phyloP scores from a whole-genome alignment of 2,888 invertebrate genomes.

The Muscina levida region DNA sequence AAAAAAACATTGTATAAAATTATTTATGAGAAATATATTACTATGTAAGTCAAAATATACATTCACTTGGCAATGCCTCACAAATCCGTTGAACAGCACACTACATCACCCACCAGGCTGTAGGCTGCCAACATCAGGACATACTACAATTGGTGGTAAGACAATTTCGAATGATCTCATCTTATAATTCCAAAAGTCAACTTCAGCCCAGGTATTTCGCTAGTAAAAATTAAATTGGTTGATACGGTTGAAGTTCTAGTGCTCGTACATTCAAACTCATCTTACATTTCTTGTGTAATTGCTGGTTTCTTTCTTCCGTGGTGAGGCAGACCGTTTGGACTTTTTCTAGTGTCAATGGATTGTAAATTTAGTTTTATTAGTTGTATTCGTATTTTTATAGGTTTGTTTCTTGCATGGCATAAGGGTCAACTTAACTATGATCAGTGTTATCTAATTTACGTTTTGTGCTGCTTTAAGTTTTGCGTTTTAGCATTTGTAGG shows the following conservation, averaged over 20 bases:
- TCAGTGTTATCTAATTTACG: constrained; percentile 62
- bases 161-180: constrained; percentile 63
- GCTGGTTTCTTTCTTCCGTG: constrained; percentile 18
- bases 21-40: no score
- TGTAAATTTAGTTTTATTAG: constrained; percentile 61
- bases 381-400: constrained; percentile 19
- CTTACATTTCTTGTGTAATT: constrained; percentile 53
- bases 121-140: constrained; percentile 19
- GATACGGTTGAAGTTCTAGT: neutral
- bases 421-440: constrained; percentile 64
- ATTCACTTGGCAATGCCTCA: no score
- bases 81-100: no score
- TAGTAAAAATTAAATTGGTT: constrained; percentile 33
- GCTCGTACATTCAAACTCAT: neutral
- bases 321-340: neutral
- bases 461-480: constrained; percentile 35
- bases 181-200: constrained; percentile 62
- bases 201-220: constrained; percentile 56
- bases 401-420: constrained; percentile 19
- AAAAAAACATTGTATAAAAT: no score
- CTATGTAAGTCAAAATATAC: no score
- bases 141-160: constrained; percentile 15
- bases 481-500: constrained; percentile 33
- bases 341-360: constrained; percentile 42
- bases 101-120: no score